These are phyloP conservation scores for Turdus rufiventris DNA, from an alignment of 2,113 vertebrate genomes.

Conservation along the genomic window DNA sequence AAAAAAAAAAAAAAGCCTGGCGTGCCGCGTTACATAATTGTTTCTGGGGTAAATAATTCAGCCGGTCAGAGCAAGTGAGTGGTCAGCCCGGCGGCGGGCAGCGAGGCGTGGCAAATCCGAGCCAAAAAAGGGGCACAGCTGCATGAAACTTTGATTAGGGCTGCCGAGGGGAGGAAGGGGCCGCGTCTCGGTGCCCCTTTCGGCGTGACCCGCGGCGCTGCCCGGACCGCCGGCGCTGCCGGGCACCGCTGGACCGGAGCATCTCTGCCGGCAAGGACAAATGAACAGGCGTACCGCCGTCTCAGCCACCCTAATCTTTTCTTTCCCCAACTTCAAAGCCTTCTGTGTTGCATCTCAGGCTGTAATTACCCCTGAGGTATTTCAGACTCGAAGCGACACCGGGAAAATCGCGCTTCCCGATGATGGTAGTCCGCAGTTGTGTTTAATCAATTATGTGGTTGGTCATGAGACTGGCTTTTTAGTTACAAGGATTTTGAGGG, in stretches of 20 bases:
- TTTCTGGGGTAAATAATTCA: slow-evolving; percentile 75
- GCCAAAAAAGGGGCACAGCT: slow-evolving; percentile 60
- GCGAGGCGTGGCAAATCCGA: slow-evolving; percentile 57
- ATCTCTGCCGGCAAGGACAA: slow-evolving; percentile 66
- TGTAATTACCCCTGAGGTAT: slow-evolving; percentile 81
- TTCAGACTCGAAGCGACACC: slow-evolving; percentile 73
- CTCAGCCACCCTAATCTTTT: slow-evolving; percentile 72
- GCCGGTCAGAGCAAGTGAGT: slow-evolving; percentile 63
- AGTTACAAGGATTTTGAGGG: slow-evolving; percentile 63
- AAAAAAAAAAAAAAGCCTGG: too few relatives aligned
- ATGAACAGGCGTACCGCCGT: slow-evolving; percentile 58
- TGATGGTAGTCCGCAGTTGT: slow-evolving; percentile 74
- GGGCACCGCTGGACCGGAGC: slow-evolving; percentile 40
- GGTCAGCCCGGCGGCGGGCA: slow-evolving; percentile 47
- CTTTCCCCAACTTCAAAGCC: slow-evolving; percentile 76
- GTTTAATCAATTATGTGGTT: slow-evolving; percentile 79
- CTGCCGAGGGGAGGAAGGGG: slow-evolving; percentile 50
- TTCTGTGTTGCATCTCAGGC: slow-evolving; percentile 57
- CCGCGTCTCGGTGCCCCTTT: not conserved
- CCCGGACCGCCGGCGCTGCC: slow-evolving; percentile 31
- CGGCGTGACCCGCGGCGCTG: slow-evolving; percentile 68
- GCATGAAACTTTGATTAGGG: slow-evolving; percentile 70
- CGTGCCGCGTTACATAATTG: slow-evolving; percentile 58
- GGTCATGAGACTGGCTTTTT: slow-evolving; percentile 74
- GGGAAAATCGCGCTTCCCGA: slow-evolving; percentile 72